phyloP scores from a whole-genome alignment of 2,113 vertebrate species.

The Pseudorhombus dupliciocellatus region DNA sequence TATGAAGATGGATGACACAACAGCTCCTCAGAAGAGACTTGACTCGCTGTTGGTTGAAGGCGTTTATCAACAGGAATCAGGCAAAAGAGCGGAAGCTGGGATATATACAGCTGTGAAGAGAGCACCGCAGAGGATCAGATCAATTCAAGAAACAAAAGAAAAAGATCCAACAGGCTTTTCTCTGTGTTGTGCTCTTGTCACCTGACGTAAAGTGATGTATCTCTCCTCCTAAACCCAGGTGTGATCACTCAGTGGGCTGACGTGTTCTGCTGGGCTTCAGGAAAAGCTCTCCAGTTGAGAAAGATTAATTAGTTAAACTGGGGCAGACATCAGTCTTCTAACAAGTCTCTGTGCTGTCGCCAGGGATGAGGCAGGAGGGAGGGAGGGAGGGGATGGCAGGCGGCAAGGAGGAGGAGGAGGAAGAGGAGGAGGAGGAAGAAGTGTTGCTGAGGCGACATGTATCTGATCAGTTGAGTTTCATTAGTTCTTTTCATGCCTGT shows the following conservation, averaged over 20 bases:
- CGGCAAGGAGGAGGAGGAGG: constrained; percentile 21
- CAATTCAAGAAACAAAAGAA: background rate
- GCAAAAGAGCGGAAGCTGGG: too few relatives aligned
- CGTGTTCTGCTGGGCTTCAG: constrained; percentile 48
- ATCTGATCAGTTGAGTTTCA: constrained; percentile 3
- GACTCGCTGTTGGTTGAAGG: too few relatives aligned
- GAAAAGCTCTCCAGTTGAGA: constrained; percentile 47
- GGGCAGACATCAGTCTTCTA: constrained; percentile 72
- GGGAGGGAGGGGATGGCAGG: constrained; percentile 17
- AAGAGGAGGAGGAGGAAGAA: constrained; percentile 37
- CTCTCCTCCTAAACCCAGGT: constrained; percentile 39
- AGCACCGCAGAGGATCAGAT: too few relatives aligned
- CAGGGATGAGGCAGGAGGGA: constrained; percentile 39
- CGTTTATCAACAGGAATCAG: too few relatives aligned
- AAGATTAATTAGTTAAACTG: constrained; percentile 78
- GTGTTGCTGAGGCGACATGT: constrained; percentile 33
- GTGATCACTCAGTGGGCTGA: constrained; percentile 51
- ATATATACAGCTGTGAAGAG: too few relatives aligned
- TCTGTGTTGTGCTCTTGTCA: constrained; percentile 31
- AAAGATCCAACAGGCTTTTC: background rate
- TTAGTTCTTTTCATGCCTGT: constrained; percentile 10
- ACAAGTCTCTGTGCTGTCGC: constrained; percentile 47
- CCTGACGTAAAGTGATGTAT: constrained; percentile 43
- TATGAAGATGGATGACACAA: too few relatives aligned
- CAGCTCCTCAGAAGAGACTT: too few relatives aligned